Evolutionary conservation across 2,797 vertebrate genomes (phyloP).

Genomic region (Okamejei kenojei): DNA sequence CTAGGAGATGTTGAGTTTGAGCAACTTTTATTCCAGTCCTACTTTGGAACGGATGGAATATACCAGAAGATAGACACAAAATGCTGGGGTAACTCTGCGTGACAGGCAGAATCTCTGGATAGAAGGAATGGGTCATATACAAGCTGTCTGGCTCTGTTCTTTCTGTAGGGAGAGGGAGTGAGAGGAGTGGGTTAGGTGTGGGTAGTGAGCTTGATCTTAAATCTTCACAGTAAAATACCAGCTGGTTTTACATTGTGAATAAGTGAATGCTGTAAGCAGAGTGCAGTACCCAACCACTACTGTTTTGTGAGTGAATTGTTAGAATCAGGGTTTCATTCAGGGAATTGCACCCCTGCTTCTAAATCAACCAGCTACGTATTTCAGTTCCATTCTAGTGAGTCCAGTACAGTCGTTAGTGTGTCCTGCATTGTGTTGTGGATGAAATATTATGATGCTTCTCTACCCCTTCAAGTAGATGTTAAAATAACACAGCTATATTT

Average conservation of each 20-base stretch:
- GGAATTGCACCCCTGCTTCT: background rate
- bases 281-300: too few relatives aligned
- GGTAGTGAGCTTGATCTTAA: background rate
- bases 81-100: too few relatives aligned
- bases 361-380: too few relatives aligned
- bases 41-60: background rate
- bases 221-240: background rate
- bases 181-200: background rate
- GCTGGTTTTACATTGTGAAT: background rate
- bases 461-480: background rate
- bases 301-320: too few relatives aligned
- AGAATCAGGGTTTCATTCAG: background rate
- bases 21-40: background rate
- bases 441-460: background rate
- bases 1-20: background rate
- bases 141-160: background rate
- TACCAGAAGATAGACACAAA: too few relatives aligned
- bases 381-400: background rate
- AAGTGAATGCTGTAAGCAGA: too few relatives aligned
- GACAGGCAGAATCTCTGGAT: too few relatives aligned
- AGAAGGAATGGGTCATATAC: too few relatives aligned
- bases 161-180: background rate
- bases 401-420: background rate
- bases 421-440: background rate
- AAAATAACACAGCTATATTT: background rate